phyloP scores from a whole-genome alignment of 2,888 invertebrate species.

The Drosophila austrosaltans region DNA sequence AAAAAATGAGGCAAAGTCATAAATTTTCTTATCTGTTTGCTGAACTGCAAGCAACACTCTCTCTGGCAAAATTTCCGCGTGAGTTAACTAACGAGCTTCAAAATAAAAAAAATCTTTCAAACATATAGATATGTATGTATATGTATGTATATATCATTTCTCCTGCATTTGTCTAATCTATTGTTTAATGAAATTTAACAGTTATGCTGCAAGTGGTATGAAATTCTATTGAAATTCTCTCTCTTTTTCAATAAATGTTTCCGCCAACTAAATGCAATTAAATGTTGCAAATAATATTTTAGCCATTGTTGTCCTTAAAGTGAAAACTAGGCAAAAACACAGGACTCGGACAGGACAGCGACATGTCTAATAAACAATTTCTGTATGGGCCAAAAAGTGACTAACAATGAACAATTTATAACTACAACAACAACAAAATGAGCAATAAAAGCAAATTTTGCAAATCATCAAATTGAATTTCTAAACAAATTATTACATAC shows the following conservation, averaged over 20 bases:
- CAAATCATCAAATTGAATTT: constrained; percentile 65
- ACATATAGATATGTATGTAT: not conserved
- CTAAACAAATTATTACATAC: constrained; percentile 67
- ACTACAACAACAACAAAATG: constrained; percentile 1
- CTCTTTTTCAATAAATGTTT: not conserved
- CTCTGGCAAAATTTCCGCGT: constrained; percentile 64
- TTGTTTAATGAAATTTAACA: constrained; percentile 2
- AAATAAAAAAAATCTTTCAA: not conserved
- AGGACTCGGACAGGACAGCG: not conserved
- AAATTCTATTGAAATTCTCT: not conserved
- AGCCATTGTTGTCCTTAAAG: not conserved
- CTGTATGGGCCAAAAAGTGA: constrained; percentile 25
- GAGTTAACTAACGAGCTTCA: constrained; percentile 67
- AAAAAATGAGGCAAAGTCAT: constrained; percentile 51
- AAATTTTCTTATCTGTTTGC: constrained; percentile 70
- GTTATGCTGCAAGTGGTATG: not conserved
- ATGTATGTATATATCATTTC: not conserved
- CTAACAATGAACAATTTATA: constrained; percentile 4
- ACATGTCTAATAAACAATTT: constrained; percentile 32
- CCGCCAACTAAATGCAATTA: constrained; percentile 3
- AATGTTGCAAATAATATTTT: not conserved
- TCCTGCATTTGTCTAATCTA: not conserved
- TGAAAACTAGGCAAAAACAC: not conserved
- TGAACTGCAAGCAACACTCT: constrained; percentile 49
- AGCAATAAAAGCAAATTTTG: constrained; percentile 53